These are phyloP conservation scores for Epizoanthus scotinus DNA, from an alignment of 92 coral and sea anemone genomes.

Conservation along the genomic window DNA sequence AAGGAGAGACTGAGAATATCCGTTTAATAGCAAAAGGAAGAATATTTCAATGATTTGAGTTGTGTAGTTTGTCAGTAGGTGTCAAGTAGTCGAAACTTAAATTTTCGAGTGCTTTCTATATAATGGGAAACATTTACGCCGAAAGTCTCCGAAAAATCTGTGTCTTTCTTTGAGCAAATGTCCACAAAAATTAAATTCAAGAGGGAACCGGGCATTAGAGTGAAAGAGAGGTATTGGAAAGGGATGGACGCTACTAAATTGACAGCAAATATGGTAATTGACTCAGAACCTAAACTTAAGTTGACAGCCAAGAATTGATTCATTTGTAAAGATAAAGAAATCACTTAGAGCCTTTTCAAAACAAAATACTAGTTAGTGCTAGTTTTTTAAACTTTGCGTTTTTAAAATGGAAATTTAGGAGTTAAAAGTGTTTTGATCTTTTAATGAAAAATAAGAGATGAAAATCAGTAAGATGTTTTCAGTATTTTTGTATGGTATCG, in stretches of 20 bases:
- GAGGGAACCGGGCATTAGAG: neutral
- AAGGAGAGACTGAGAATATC: slow-evolving; percentile 15
- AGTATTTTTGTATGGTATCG: neutral
- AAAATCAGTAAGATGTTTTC: no score
- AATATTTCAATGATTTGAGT: slow-evolving; percentile 6
- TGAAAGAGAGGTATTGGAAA: neutral
- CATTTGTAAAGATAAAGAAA: slow-evolving; percentile 3
- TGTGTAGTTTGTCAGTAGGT: slow-evolving; percentile 28
- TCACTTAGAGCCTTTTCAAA: neutral
- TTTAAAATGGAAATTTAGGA: neutral
- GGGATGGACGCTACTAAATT: neutral
- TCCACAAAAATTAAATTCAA: neutral
- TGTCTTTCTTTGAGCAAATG: slow-evolving; percentile 14
- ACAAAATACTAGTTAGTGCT: neutral
- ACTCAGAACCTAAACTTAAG: neutral
- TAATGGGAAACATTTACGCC: slow-evolving; percentile 12
- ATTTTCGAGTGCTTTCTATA: slow-evolving; percentile 12
- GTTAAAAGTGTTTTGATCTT: neutral
- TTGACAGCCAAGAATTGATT: neutral
- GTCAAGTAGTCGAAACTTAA: slow-evolving; percentile 28
- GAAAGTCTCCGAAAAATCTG: neutral
- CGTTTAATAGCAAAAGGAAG: slow-evolving; percentile 16
- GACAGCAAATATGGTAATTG: slow-evolving; percentile 18
- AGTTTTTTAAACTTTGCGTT: neutral
- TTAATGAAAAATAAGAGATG: neutral